Base-by-base conservation (phyloP, 2,113 vertebrate species). In the Sporophila hypoxantha region DNA sequence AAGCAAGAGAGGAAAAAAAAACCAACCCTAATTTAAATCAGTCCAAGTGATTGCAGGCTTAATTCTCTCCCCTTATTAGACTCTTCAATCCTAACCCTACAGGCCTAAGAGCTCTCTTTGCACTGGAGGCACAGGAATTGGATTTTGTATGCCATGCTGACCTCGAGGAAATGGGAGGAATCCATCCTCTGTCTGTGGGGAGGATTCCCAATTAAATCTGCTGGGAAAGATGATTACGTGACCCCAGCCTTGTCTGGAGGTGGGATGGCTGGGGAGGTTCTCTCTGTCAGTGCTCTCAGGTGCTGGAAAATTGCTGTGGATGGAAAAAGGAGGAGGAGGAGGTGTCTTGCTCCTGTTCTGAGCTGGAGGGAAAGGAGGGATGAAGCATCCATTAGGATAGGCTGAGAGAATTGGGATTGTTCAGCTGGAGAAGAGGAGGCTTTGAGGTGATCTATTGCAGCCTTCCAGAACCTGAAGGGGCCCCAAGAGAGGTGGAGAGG, bases 41-140 rank as follows among this genome's bases (percentile, higher is more conserved):
- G 78, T 57, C 89, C 78, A 90, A 94, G 82, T 94, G 93, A 93
- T 90, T 94, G 73, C 89, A 89, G 37, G 25, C 65, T 85, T 93
- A 93, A 92, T 95, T 93, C 92, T 86, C 89, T 86, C 75, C 84
- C 70, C 86, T 93, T 94, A 88, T 89, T 89, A 94, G 53, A 73
- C 84, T 92, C 82, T 82, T 93, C 87, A 94, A 19, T 87, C 71
- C 89, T 70, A 82, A 82, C 71, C 82, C 44, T 57, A 70, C 37
- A 73, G 37, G 36, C 74, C 77, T 88, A 27, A 61, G 86, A 86
- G 70, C 61, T 86, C 80, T 86, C 66, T 91, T 55, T 56, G 32
- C 7, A 1, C 1, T 37, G 59, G 74, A 86, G 88, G 25, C 1
- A 7, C 8, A 21, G 66, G 70, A 22, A 29, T 90, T 86, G 49